Evolutionary conservation across 35 echinoderm and acorn worm species (phyloP), one percentile per base, ranked within the genome.

Genomic region (Ophioderma brevispina): DNA sequence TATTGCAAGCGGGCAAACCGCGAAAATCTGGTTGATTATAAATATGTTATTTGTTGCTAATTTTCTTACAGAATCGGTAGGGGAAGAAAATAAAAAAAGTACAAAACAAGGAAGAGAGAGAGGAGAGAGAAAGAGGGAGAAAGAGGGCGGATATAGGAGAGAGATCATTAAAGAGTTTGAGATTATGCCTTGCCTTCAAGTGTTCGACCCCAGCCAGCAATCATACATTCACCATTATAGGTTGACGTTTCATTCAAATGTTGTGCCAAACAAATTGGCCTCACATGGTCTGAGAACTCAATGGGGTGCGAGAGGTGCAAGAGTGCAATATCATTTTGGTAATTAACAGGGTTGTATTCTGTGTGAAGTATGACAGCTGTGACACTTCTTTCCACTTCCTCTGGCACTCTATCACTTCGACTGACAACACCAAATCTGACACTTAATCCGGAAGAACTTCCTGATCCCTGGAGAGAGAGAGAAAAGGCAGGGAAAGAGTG

Each of bases 221-320:
- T 25, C 59, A 70, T 70, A 25, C 59, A 70, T 8, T 46, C 17
- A 13, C 10, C 4, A 21, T 21, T 52, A 70, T 70, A 70, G 2
- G 59, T 30, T 15, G 59, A 25, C 2, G 4, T 1, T 30, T 70
- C 59, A 70, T 70, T 30, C n/a, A 30, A 70, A 25, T 70, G 10
- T 13, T 8, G 2, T 15, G 59, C 59, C 59, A 70, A 6, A 70
- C 59, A 70, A 13, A 25, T 25, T 70, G 59, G 59, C n/a, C 59
- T 70, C 2, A 70, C 59, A 70, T 70, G n/a, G 59, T 70, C 59
- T 15, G 59, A 70, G 59, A 70, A 70, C n/a, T 70, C 59, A 70
- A 70, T 25, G n/a, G 59, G 59, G 4, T 25, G 1, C 4, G 5
- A 8, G 10, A 70, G 23, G 1, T 70, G 59, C 59, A 70, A 30